phyloP scores from a whole-genome alignment of 2,797 vertebrate genomes.

The Benthosema pterotum region DNA sequence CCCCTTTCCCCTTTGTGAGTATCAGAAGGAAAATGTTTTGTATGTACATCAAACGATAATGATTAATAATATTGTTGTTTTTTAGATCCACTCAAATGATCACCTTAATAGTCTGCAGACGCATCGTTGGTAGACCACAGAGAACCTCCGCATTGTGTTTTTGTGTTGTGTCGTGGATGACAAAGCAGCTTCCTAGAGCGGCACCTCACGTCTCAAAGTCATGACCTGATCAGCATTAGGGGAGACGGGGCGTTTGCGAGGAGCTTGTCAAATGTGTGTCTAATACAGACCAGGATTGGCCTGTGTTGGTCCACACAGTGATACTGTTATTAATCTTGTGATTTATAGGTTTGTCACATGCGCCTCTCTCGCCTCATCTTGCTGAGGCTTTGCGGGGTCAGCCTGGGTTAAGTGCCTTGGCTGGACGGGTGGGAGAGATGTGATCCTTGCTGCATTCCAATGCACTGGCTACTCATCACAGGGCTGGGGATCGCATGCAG shows the following conservation, averaged over 20 bases:
- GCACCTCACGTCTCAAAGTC: conserved; percentile 24
- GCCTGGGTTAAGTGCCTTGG: conserved; percentile 55
- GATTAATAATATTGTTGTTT: background rate
- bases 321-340: conserved; percentile 52
- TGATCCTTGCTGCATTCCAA: conserved; percentile 45
- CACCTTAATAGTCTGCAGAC: background rate
- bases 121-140: background rate
- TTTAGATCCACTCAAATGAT: too few species aligned
- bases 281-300: conserved; percentile 8
- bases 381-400: conserved; percentile 32
- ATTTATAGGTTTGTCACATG: conserved; percentile 53
- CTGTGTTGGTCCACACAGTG: conserved; percentile 13
- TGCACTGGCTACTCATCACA: conserved; percentile 4
- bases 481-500: background rate
- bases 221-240: conserved; percentile 4
- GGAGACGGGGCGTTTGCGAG: background rate
- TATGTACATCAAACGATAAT: too few species aligned
- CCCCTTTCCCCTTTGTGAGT: too few species aligned
- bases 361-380: conserved; percentile 47
- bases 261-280: conserved; percentile 14
- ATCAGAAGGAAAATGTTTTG: too few species aligned
- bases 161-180: too few species aligned
- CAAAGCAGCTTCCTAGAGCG: background rate
- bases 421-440: conserved; percentile 30
- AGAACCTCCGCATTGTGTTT: too few species aligned